Base-by-base conservation (phyloP, 2,797 vertebrate genomes). In the Phyllotis vaccarum region DNA sequence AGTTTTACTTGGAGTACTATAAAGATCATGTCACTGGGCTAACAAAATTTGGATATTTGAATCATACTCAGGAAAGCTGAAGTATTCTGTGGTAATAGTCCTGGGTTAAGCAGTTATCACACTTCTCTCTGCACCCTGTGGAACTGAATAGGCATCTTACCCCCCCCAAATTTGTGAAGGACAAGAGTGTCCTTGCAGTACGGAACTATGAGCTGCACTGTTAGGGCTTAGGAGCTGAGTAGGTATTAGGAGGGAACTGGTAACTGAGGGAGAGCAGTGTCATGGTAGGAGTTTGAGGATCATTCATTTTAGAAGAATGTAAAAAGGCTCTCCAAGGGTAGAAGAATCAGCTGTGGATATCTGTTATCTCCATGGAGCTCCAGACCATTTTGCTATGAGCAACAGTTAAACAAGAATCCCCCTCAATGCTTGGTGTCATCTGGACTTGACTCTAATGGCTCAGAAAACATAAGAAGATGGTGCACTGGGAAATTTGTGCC, bases 31-130 rank as follows among this genome's bases (percentile, higher is more conserved):
- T 34, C 68, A 40, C 60, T 89, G 31, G 14, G 27, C 19, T 81
- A 81, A 93, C 52, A 87, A 62, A 62, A 68, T 46, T 93, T 19
- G 66, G 16, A 60, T 82, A 60, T 31, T 60, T 81, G n/a, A 83
- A 40, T 68, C 10, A 46, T 54, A 37, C 37, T 17, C 64, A 62
- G 34, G 78, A 70, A 85, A 93, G 34, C 43, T 21, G 27, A 60
- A 56, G 54, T 56, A 17, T 56, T 56, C 54, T 56, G 54, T 92
- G 82, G 75, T 31, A 87, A 2, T 56, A 64, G 64, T 37, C 1
- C 34, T 76, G 37, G 31, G 17, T 94, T 96, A 34, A 85, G 56
- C 93, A 94, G n/a, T 91, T 86, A 52, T 82, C 89, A 43, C 13
- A 56, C 22, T 83, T n/a, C 19, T 88, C 5, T 89, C 27, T 89